These are phyloP conservation scores for Tetheella fluctuosa DNA, from an alignment of 2,888 invertebrate genomes.

Conservation along the genomic window DNA sequence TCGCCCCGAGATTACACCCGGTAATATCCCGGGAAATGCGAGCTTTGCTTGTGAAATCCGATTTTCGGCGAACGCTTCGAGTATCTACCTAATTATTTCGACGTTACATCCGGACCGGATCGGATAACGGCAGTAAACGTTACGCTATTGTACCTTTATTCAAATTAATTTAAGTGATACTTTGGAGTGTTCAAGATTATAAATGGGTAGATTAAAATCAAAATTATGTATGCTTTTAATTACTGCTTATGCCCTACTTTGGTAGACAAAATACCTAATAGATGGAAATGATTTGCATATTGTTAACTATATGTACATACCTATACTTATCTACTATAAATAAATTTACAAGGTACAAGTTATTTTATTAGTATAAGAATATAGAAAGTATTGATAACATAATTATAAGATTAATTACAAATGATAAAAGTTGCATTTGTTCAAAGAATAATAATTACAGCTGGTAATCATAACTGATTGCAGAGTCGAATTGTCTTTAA, in stretches of 20 bases:
- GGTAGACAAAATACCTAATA: background rate
- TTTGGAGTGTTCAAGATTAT: background rate
- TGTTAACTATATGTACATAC: too few species aligned
- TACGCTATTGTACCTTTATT: background rate
- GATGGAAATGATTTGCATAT: background rate
- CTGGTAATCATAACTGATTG: background rate
- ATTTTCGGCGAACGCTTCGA: constrained; percentile 52
- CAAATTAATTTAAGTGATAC: background rate
- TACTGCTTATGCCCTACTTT: background rate
- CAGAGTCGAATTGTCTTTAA: background rate
- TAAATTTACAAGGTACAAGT: too few species aligned
- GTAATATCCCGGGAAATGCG: constrained; percentile 68
- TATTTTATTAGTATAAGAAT: too few species aligned
- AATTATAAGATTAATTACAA: background rate
- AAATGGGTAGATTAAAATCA: background rate
- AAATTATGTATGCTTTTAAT: background rate
- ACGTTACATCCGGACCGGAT: constrained; percentile 25
- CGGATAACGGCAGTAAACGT: constrained; percentile 10
- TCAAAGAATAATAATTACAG: background rate
- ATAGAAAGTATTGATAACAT: background rate
- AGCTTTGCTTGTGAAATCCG: constrained; percentile 53
- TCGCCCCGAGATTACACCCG: constrained; percentile 71
- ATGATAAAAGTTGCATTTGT: background rate
- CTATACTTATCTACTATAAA: too few species aligned
- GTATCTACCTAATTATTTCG: constrained; percentile 46